Evolutionary conservation across 2,888 invertebrate genomes (phyloP).

Genomic region (Aphelenchoides bicaudatus): DNA sequence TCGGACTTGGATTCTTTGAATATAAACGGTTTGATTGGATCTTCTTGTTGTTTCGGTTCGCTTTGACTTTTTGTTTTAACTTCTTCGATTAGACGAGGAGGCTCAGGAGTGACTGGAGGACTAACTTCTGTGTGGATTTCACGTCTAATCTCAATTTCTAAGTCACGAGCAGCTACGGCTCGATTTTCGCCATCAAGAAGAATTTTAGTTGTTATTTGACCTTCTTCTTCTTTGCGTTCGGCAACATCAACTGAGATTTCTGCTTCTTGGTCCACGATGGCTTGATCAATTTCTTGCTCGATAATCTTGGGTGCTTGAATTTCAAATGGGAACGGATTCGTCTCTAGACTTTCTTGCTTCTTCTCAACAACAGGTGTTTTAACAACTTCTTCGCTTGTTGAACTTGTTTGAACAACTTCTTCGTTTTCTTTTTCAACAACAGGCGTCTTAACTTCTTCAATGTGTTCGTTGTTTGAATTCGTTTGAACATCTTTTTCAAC

Average conservation of each 20-base stretch:
- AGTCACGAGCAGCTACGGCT: slow-evolving; percentile 7
- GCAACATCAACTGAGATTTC: slow-evolving; percentile 6
- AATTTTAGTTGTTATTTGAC: slow-evolving; percentile 11
- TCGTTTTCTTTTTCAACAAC: too few species aligned
- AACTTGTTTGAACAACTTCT: too few species aligned
- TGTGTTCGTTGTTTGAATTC: too few species aligned
- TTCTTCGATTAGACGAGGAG: neutral
- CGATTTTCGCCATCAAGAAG: neutral
- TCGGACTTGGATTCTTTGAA: slow-evolving; percentile 13
- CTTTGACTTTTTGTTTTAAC: neutral
- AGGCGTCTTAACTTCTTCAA: too few species aligned
- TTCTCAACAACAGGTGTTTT: too few species aligned
- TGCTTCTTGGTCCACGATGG: neutral
- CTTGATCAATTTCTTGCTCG: neutral
- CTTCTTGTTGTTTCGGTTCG: neutral
- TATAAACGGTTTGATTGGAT: slow-evolving; percentile 1
- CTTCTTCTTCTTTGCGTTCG: slow-evolving; percentile 4
- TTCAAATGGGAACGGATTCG: too few species aligned
- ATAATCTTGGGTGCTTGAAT: neutral
- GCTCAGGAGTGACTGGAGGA: neutral
- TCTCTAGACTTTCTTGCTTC: too few species aligned
- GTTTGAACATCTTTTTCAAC: too few species aligned
- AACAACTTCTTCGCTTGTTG: too few species aligned
- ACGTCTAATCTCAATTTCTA: slow-evolving; percentile 12
- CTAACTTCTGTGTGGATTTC: slow-evolving; percentile 3